Conservation (phyloP, 2,113 vertebrate genomes). For the Melanotaenia duboulayi region DNA sequence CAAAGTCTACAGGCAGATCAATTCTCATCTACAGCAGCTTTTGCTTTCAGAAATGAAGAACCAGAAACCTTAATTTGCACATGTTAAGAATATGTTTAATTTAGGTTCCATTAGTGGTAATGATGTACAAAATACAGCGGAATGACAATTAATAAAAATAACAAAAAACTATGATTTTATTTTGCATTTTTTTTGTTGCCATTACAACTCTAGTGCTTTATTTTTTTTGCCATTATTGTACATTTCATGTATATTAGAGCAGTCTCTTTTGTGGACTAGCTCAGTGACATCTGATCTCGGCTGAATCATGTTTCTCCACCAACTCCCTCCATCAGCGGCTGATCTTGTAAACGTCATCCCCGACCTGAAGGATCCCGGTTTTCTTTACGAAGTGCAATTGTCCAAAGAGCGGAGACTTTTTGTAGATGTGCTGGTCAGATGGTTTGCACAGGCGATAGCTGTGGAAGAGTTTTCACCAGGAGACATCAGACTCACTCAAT, state of each 20-base stretch:
- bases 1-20: background rate
- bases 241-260: no score
- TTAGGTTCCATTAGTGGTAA: background rate
- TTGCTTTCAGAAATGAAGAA: background rate
- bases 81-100: slow-evolving; percentile 13
- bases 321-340: slow-evolving; percentile 45
- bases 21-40: slow-evolving; percentile 1
- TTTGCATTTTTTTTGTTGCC: no score
- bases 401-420: slow-evolving; percentile 87
- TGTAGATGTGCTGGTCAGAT: slow-evolving; percentile 82
- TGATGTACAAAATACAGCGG: background rate
- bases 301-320: background rate
- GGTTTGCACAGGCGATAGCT: slow-evolving; percentile 90
- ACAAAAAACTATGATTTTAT: no score
- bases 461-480: slow-evolving; percentile 4
- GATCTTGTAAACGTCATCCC: slow-evolving; percentile 89
- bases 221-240: no score
- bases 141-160: background rate
- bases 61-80: background rate
- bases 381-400: slow-evolving; percentile 85
- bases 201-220: no score
- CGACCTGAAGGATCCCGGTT: slow-evolving; percentile 85
- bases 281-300: no score
- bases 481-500: background rate
- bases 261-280: no score